phyloP scores from a whole-genome alignment of 2,797 vertebrate genomes.

The Danio albolineatus region DNA sequence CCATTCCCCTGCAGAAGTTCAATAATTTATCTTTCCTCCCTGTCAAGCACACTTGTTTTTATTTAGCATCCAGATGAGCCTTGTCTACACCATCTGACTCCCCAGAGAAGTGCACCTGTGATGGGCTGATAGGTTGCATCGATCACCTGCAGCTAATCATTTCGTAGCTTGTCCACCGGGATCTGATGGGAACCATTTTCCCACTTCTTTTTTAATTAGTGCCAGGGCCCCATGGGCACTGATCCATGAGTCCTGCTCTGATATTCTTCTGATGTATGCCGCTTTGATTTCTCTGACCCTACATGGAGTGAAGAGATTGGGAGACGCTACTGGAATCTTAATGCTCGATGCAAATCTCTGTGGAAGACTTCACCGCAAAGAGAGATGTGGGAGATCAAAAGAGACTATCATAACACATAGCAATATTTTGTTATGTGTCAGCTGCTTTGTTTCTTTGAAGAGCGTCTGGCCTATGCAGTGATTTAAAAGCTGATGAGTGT shows the following conservation, averaged over 20 bases:
- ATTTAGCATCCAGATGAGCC: slow-evolving; percentile 66
- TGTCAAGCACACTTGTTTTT: slow-evolving; percentile 65
- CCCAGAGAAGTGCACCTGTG: slow-evolving; percentile 55
- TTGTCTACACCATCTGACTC: slow-evolving; percentile 36
- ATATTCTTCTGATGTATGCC: slow-evolving; percentile 80
- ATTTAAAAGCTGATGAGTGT: slow-evolving; percentile 17
- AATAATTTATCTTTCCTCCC: slow-evolving; percentile 62
- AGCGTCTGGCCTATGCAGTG: slow-evolving; percentile 20
- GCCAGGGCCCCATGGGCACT: slow-evolving; percentile 74
- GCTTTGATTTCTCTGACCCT: slow-evolving; percentile 84
- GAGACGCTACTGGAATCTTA: slow-evolving; percentile 74
- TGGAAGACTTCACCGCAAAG: slow-evolving; percentile 65
- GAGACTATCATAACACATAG: slow-evolving; percentile 39
- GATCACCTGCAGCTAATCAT: slow-evolving; percentile 80
- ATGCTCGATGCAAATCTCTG: slow-evolving; percentile 62
- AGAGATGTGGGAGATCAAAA: slow-evolving; percentile 67
- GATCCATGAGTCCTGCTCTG: slow-evolving; percentile 79
- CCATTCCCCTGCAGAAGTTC: slow-evolving; percentile 48
- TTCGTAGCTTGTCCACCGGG: slow-evolving; percentile 69
- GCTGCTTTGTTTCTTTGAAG: slow-evolving; percentile 27
- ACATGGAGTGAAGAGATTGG: slow-evolving; percentile 72
- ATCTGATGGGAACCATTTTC: slow-evolving; percentile 70
- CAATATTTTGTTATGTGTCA: slow-evolving; percentile 51
- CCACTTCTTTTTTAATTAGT: slow-evolving; percentile 78
- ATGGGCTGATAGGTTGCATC: slow-evolving; percentile 71